Percentiles rank a stretch among this genome's conserved stretches.
Evolutionary conservation across 1,140 invertebrate species (phyloP).

Genomic region (Saccostrea cuccullata): DNA sequence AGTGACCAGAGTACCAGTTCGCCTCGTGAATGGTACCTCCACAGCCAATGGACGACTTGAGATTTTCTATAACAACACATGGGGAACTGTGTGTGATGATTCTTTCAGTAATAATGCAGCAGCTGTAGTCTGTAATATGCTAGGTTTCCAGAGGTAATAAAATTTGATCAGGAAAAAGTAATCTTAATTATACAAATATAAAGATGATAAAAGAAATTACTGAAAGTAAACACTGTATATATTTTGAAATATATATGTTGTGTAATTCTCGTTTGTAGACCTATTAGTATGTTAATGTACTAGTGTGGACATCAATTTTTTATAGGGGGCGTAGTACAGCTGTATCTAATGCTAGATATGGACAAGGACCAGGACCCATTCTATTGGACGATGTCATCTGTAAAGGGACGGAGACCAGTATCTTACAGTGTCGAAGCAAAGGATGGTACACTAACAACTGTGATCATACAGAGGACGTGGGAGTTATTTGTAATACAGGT

Average conservation of each 20-base stretch:
- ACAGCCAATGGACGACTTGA: constrained; percentile 84
- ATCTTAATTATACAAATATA: background rate
- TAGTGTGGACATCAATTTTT: constrained; percentile 68
- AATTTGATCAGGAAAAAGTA: background rate
- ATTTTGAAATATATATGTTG: too few species aligned
- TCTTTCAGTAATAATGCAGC: constrained; percentile 85
- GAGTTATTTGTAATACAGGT: constrained; percentile 81
- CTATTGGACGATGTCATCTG: constrained; percentile 51
- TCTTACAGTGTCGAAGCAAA: constrained; percentile 84
- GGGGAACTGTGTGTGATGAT: constrained; percentile 88
- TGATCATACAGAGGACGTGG: constrained; percentile 87
- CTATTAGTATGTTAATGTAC: too few species aligned
- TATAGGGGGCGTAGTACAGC: constrained; percentile 46
- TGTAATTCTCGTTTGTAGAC: too few species aligned
- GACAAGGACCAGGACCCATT: constrained; percentile 75
- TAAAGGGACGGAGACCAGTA: constrained; percentile 81
- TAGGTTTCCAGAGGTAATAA: constrained; percentile 79
- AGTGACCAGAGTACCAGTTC: constrained; percentile 43
- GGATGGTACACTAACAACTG: constrained; percentile 84
- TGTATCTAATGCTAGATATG: constrained; percentile 72
- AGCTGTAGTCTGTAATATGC: constrained; percentile 84
- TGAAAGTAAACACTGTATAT: too few species aligned
- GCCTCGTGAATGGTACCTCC: constrained; percentile 81
- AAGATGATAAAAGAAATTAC: background rate
- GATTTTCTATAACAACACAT: constrained; percentile 84